Conservation (phyloP, 1,140 invertebrate genomes). For the Saccostrea glomerata region DNA sequence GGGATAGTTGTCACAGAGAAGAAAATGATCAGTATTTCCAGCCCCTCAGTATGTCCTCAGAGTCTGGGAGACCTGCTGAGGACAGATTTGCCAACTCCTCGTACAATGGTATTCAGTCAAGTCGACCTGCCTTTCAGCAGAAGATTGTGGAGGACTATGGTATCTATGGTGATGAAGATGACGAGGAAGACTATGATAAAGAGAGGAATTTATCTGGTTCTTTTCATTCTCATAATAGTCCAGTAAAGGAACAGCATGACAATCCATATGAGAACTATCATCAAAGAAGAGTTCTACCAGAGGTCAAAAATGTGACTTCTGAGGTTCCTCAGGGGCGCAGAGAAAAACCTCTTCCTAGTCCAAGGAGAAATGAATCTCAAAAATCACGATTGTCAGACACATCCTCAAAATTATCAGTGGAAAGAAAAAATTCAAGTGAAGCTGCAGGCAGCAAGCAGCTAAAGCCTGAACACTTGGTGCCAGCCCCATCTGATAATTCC, state of each 20-base stretch:
- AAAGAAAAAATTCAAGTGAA: slow-evolving; percentile 27
- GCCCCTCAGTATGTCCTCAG: slow-evolving; percentile 23
- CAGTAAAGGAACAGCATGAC: slow-evolving; percentile 4
- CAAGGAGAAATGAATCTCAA: slow-evolving; percentile 20
- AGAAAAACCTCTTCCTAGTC: slow-evolving; percentile 24
- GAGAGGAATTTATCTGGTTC: slow-evolving; percentile 15
- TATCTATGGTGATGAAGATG: slow-evolving; percentile 58
- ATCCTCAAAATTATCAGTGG: background rate
- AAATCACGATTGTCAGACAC: slow-evolving; percentile 22
- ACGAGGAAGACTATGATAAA: slow-evolving; percentile 47
- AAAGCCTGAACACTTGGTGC: slow-evolving; percentile 50
- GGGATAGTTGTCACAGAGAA: slow-evolving; percentile 23
- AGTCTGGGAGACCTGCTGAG: background rate
- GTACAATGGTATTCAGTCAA: background rate
- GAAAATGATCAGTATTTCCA: slow-evolving; percentile 37
- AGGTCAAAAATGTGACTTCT: background rate
- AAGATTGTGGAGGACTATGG: slow-evolving; percentile 52
- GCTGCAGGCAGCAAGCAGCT: background rate
- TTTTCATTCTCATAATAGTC: slow-evolving; percentile 23
- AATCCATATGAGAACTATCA: slow-evolving; percentile 39
- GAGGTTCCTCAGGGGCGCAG: slow-evolving; percentile 12
- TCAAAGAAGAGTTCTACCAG: slow-evolving; percentile 34
- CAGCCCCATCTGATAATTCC: slow-evolving; percentile 36
- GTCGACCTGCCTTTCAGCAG: slow-evolving; percentile 26
- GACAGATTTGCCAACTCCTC: background rate